Percentiles rank a stretch among this genome's conserved stretches.
phyloP scores from a whole-genome alignment of 2,797 vertebrate species.

The Bucorvus abyssinicus region DNA sequence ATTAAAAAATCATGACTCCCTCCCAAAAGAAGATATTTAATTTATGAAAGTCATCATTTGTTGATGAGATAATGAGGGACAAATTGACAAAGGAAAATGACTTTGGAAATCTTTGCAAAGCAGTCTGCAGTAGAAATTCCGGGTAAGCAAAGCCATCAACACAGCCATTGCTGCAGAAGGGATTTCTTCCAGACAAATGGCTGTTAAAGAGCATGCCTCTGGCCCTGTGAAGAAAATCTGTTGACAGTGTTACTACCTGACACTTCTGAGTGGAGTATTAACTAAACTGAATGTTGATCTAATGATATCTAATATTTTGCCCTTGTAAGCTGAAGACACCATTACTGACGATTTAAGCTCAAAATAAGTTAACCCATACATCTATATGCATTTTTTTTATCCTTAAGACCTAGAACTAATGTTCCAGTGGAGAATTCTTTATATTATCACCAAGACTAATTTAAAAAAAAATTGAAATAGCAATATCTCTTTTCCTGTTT shows the following conservation, averaged over 20 bases:
- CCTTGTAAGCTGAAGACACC: background rate
- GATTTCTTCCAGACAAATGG: background rate
- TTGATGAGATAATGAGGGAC: background rate
- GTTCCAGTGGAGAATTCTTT: background rate
- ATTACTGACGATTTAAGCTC: background rate
- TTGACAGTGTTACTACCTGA: background rate
- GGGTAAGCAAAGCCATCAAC: background rate
- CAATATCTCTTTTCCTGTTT: background rate
- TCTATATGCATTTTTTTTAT: background rate
- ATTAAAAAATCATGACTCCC: background rate
- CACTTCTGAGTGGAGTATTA: background rate
- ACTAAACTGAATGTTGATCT: background rate
- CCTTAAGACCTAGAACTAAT: background rate
- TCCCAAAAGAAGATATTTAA: fast-evolving
- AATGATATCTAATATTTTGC: background rate
- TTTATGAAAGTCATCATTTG: background rate
- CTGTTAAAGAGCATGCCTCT: background rate
- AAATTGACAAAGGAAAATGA: background rate
- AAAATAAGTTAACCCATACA: background rate
- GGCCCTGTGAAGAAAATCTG: background rate
- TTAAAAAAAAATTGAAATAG: background rate
- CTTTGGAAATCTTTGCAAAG: background rate
- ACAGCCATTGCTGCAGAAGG: background rate
- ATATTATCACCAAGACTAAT: background rate
- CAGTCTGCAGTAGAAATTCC: background rate